Percentiles rank a stretch among this genome's conserved stretches.
phyloP scores from a whole-genome alignment of 2,888 invertebrate species.

The Merodon equestris region DNA sequence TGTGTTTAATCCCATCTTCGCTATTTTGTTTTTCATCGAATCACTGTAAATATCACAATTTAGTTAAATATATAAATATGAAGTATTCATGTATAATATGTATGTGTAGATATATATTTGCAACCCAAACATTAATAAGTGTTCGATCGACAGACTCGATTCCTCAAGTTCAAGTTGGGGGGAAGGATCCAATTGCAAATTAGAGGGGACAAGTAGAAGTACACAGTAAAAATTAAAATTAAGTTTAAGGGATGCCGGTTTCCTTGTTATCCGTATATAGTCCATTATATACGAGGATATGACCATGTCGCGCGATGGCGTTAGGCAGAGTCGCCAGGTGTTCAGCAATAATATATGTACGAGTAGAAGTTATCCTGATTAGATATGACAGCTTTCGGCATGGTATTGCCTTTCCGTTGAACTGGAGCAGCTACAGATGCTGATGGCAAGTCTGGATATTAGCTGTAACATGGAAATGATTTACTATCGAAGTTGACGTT shows the following conservation, averaged over 20 bases:
- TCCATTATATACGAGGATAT: too few relatives aligned
- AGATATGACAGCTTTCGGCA: conserved; percentile 43
- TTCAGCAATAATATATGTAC: conserved; percentile 57
- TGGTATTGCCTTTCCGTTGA: conserved; percentile 27
- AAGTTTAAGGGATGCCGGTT: conserved; percentile 61
- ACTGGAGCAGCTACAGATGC: not conserved
- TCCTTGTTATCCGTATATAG: conserved; percentile 23
- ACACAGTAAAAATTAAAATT: conserved; percentile 43
- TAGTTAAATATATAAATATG: conserved; percentile 75
- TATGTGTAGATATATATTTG: conserved; percentile 50
- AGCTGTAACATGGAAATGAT: conserved; percentile 32
- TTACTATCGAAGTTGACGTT: too few relatives aligned
- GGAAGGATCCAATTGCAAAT: too few relatives aligned
- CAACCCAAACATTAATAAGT: conserved; percentile 61
- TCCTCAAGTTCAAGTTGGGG: conserved; percentile 7
- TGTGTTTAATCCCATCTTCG: not conserved
- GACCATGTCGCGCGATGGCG: too few relatives aligned
- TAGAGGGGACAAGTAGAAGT: conserved; percentile 47
- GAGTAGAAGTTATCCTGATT: conserved; percentile 8
- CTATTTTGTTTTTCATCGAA: conserved; percentile 75
- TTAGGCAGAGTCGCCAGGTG: not conserved
- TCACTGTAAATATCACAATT: conserved; percentile 80
- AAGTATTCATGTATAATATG: conserved; percentile 66
- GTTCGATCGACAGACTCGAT: conserved; percentile 51
- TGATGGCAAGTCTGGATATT: conserved; percentile 48